These are phyloP conservation scores for Monomorium pharaonis DNA, from an alignment of 1,140 invertebrate genomes.

Conservation along the genomic window DNA sequence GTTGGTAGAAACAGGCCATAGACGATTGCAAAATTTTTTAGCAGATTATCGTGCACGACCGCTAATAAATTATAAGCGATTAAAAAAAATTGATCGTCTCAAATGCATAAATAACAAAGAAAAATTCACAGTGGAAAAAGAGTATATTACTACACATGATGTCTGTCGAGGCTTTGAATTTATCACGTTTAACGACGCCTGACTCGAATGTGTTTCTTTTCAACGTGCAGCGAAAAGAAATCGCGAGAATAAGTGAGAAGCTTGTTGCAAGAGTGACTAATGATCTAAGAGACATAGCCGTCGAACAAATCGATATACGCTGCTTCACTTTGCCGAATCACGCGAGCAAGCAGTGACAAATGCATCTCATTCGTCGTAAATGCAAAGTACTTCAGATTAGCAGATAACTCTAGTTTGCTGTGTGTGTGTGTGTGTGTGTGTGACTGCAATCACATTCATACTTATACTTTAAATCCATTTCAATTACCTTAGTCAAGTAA, in stretches of 20 bases:
- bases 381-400: conserved; percentile 44
- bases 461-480: conserved; percentile 15
- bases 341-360: conserved; percentile 53
- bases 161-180: conserved; percentile 43
- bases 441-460: conserved; percentile 5
- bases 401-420: conserved; percentile 12
- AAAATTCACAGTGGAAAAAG: not conserved
- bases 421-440: too few species aligned
- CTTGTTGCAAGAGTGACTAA: conserved; percentile 67
- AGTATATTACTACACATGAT: conserved; percentile 7
- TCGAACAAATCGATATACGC: conserved; percentile 57
- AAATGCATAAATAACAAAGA: not conserved
- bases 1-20: too few species aligned
- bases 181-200: not conserved
- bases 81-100: not conserved
- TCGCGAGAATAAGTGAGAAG: conserved; percentile 25
- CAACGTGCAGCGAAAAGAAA: not conserved
- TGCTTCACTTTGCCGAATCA: conserved; percentile 45
- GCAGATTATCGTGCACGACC: not conserved
- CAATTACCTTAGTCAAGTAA: not conserved
- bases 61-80: not conserved
- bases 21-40: not conserved
- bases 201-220: conserved; percentile 16
- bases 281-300: conserved; percentile 30
- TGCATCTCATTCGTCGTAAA: conserved; percentile 46